Evolutionary conservation across 92 coral and sea anemone species (phyloP).

Genomic region (Epizoanthus scotinus): DNA sequence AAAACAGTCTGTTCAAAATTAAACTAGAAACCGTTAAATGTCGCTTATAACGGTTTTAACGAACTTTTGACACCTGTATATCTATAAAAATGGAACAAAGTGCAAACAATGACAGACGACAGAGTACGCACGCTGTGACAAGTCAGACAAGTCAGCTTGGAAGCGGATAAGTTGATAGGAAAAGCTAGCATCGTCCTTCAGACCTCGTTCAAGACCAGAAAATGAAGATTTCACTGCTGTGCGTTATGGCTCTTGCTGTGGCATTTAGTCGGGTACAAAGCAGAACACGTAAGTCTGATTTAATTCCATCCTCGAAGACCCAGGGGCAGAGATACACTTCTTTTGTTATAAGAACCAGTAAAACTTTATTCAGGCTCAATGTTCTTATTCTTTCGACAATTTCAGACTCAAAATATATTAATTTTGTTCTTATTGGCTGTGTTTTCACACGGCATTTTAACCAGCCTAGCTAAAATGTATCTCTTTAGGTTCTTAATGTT

Average conservation of each 20-base stretch:
- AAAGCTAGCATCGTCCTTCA: not conserved
- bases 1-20: no score
- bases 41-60: not conserved
- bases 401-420: no score
- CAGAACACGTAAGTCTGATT: not conserved
- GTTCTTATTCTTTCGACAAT: no score
- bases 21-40: no score
- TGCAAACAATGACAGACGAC: not conserved
- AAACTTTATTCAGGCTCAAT: no score
- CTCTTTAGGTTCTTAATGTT: no score
- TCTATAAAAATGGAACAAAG: not conserved
- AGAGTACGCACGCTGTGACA: not conserved
- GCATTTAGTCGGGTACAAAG: not conserved
- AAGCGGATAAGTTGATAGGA: not conserved
- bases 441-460: no score
- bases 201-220: not conserved
- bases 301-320: no score
- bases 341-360: no score
- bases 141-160: not conserved
- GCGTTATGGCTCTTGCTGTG: not conserved
- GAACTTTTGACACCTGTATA: not conserved
- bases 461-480: no score
- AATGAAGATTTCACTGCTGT: not conserved
- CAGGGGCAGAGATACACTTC: no score
- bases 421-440: no score